These are phyloP conservation scores for Rhabditophanes sp. DNA, from an alignment of 2,888 invertebrate genomes.

Conservation along the genomic window DNA sequence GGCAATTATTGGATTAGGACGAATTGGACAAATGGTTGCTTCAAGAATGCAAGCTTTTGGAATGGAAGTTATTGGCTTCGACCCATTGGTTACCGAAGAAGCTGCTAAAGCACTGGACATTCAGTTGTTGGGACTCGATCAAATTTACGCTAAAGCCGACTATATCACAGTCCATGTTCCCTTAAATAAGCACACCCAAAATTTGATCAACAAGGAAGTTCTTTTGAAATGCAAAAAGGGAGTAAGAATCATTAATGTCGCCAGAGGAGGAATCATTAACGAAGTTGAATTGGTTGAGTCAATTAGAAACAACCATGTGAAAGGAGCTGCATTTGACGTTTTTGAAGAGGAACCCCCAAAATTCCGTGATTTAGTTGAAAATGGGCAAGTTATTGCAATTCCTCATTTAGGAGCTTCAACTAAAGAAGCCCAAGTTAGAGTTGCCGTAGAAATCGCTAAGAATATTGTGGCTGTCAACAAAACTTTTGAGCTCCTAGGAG, in stretches of 20 bases:
- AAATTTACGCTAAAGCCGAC: slow-evolving; percentile 93
- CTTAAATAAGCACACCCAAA: slow-evolving; percentile 72
- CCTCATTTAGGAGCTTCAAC: slow-evolving; percentile 94
- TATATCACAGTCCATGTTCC: slow-evolving; percentile 94
- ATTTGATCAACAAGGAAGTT: slow-evolving; percentile 26
- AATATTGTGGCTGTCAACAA: slow-evolving; percentile 66
- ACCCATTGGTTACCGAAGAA: slow-evolving; percentile 68
- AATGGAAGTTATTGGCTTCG: slow-evolving; percentile 90
- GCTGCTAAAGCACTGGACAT: slow-evolving; percentile 60
- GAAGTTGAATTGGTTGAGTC: slow-evolving; percentile 68
- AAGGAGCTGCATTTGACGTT: slow-evolving; percentile 84
- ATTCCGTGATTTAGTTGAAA: slow-evolving; percentile 56
- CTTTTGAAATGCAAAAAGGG: slow-evolving; percentile 69
- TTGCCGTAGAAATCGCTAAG: slow-evolving; percentile 84
- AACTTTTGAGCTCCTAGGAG: slow-evolving; percentile 42
- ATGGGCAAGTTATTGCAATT: slow-evolving; percentile 60
- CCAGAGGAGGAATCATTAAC: slow-evolving; percentile 83
- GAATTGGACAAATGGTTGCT: slow-evolving; percentile 86
- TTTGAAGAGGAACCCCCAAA: slow-evolving; percentile 60
- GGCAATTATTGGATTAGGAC: slow-evolving; percentile 77
- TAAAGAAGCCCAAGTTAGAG: slow-evolving; percentile 76
- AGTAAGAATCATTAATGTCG: slow-evolving; percentile 77
- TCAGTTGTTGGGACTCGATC: slow-evolving; percentile 61
- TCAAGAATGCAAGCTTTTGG: slow-evolving; percentile 83
- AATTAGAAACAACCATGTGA: slow-evolving; percentile 65